Evolutionary conservation across 2,797 vertebrate genomes (phyloP).

Genomic region (Alosa sapidissima): DNA sequence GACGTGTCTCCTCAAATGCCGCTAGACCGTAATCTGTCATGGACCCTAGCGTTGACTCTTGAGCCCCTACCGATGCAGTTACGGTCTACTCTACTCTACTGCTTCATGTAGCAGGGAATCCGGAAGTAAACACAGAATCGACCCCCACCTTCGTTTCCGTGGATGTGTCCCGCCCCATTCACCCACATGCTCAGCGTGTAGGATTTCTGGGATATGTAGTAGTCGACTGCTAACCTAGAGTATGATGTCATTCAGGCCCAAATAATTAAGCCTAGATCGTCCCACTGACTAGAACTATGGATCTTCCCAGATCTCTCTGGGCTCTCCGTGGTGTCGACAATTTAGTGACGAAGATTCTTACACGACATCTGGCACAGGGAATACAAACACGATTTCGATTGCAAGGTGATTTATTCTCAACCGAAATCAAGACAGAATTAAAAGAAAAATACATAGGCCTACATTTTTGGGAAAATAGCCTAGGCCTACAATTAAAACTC

Average conservation of each 20-base stretch:
- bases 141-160: slow-evolving; percentile 60
- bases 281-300: too few relatives aligned
- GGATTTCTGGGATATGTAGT: slow-evolving; percentile 53
- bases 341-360: too few relatives aligned
- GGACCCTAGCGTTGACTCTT: slow-evolving; percentile 58
- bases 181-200: slow-evolving; percentile 48
- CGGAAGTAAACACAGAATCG: slow-evolving; percentile 91
- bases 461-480: too few relatives aligned
- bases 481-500: too few relatives aligned
- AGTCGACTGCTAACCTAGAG: neutral
- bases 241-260: neutral
- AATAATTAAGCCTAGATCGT: too few relatives aligned
- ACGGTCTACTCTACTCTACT: slow-evolving; percentile 49
- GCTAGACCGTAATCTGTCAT: slow-evolving; percentile 63
- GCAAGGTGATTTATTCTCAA: too few relatives aligned
- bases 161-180: slow-evolving; percentile 44
- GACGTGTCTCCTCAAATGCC: slow-evolving; percentile 41
- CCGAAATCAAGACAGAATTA: too few relatives aligned
- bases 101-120: slow-evolving; percentile 67
- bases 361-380: too few relatives aligned
- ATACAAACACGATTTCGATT: too few relatives aligned
- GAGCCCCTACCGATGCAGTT: slow-evolving; percentile 40
- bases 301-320: too few relatives aligned
- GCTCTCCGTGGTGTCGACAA: too few relatives aligned
- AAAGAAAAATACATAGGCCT: too few relatives aligned